A percentile compares a stretch with the other conserved stretches of the same genome.
Conservation (phyloP, 2,113 vertebrate species). For the Leiothrix lutea region DNA sequence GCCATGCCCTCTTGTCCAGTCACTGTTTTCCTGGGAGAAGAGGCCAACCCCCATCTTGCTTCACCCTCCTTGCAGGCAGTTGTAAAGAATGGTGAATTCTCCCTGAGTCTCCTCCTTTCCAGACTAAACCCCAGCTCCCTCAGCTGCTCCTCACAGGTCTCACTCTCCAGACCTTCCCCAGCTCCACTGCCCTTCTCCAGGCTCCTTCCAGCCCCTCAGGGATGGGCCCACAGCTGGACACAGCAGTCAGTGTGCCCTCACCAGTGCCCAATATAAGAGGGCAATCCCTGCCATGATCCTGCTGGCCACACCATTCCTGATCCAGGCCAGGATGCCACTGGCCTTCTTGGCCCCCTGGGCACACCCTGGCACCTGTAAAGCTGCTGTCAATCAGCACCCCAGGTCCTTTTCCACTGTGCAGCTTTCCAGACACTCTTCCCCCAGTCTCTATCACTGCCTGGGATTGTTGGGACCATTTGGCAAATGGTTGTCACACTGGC, state of each 20-base stretch:
- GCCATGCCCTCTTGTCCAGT: background rate
- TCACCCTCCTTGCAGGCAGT: background rate
- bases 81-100: background rate
- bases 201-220: background rate
- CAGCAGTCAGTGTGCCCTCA: background rate
- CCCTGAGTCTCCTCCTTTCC: background rate
- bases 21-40: background rate
- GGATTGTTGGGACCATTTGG: background rate
- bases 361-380: background rate
- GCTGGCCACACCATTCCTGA: background rate
- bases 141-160: background rate
- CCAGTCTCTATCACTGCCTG: background rate
- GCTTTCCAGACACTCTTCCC: background rate
- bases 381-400: fast-evolving
- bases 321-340: background rate
- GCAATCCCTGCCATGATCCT: background rate
- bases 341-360: background rate
- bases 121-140: background rate
- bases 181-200: fast-evolving
- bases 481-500: background rate
- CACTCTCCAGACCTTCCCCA: background rate
- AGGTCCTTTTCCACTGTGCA: too few relatives aligned
- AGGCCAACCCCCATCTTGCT: background rate
- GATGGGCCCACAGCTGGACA: background rate
- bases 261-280: too few relatives aligned